phyloP scores from a whole-genome alignment of 2,888 invertebrate genomes.

The Clanis bilineata region DNA sequence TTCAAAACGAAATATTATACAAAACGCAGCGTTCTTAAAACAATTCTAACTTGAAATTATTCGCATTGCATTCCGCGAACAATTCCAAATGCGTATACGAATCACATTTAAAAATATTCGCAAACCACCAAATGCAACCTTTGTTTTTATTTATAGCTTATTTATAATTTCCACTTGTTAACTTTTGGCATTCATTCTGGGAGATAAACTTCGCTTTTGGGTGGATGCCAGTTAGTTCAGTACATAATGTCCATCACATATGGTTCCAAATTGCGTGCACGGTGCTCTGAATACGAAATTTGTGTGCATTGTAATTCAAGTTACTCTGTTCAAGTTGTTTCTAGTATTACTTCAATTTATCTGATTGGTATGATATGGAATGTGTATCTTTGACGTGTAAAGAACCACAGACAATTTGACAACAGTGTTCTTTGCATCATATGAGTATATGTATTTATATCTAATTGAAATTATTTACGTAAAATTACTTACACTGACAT shows the following conservation, averaged over 20 bases:
- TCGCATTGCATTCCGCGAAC: neutral
- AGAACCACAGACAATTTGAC: too few relatives aligned
- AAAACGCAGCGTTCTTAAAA: neutral
- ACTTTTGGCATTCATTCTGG: slow-evolving; percentile 3
- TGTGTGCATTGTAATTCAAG: neutral
- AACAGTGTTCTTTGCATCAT: too few relatives aligned
- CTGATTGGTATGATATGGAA: too few relatives aligned
- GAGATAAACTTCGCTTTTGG: neutral
- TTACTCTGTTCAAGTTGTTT: neutral
- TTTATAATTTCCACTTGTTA: slow-evolving; percentile 14
- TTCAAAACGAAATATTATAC: neutral
- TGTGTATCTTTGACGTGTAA: too few relatives aligned
- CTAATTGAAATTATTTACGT: too few relatives aligned
- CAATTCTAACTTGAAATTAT: neutral
- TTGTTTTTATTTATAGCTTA: slow-evolving; percentile 1
- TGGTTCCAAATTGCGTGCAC: slow-evolving; percentile 3
- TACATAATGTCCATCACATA: neutral
- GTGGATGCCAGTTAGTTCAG: neutral
- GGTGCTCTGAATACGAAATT: neutral
- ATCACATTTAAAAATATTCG: neutral
- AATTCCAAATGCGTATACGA: neutral
- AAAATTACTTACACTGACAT: too few relatives aligned
- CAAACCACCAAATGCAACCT: neutral
- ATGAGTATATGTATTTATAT: too few relatives aligned
- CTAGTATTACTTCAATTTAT: too few relatives aligned